Evolutionary conservation across 2,113 vertebrate species (phyloP), one percentile per base, ranked within the genome.

Genomic region (Scatophagus argus): DNA sequence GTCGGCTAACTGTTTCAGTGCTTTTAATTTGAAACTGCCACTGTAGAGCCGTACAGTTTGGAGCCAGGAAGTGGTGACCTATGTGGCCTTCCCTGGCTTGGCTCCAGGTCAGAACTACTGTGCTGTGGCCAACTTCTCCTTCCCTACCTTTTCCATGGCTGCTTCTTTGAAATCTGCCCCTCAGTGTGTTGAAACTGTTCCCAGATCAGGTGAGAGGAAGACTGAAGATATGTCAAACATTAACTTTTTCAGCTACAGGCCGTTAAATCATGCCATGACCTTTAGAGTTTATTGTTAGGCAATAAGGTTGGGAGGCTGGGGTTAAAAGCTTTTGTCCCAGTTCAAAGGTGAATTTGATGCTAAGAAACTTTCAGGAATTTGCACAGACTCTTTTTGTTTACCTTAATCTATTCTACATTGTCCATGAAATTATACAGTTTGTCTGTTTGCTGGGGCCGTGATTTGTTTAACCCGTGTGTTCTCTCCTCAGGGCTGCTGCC

Each of bases 91-190:
- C 63, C 69, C 54, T 0, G 74, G 73, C n/a, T 74, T 93, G 62
- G 38, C 43, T 56, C 72, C 74, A 0, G 94, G 92, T 69, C 85
- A 90, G 65, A 87, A 77, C 75, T 94, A 93, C 83, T 95, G 94
- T 0, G 88, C 66, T 1, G 88, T 88, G 75, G 94, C 93, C 41
- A 91, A 89, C 82, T 93, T 94, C 87, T 93, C 90, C 60, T 86
- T 87, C 73, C 87, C 86, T 0, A 89, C 88, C 21, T 89, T 90
- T 74, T 70, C 71, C 73, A 88, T 88, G 63, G 89, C 84, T 0
- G 85, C 89, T 6, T 94, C 93, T 3, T 83, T 88, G 0, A 43
- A 59, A 23, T 93, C 93, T 8, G 27, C 38, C 2, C 92, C 87
- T 3, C 59, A 80, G 69, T 94, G 94, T 59, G 29, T 94, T 11